Base-by-base conservation (phyloP, 2,888 invertebrate species). In the Rhyacophila evoluta region DNA sequence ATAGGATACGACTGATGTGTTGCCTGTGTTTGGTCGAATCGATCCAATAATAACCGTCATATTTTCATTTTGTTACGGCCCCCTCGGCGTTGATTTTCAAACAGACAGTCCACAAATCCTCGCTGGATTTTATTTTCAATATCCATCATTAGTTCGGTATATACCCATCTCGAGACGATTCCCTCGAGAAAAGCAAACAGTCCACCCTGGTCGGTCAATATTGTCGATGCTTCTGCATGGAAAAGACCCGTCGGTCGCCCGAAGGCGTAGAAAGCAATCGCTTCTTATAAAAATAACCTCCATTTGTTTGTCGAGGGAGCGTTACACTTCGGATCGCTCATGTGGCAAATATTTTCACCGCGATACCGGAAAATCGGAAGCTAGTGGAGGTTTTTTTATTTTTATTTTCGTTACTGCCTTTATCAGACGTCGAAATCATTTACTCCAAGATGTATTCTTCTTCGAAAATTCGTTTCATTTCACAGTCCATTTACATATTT, bases 181-280 rank as follows among this genome's bases (percentile, higher is more conserved):
- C 19, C 55, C 55, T 55, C 25, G 19, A 19, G 55, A 55, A 55
- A 55, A 55, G 55, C 55, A 55, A 55, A 33, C 69, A 29, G 41
- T 15, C 70, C 25, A 55, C 72, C 71, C 72, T 33, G 25, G 55
- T 72, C 70, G 73, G 81, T 81, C 78, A 79, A 79, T 75, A 78
- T 76, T 55, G 78, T 73, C 75, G 36, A 41, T 29, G 75, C 33
- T 41, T 71, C 67, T 68, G 29, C 72, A 69, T 55, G 71, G 25
- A 33, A 68, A 70, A 80, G 77, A 73, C 70, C 39, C 71, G 41
- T 36, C 33, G 29, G 39, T 15, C 15, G 76, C 81, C 81, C 33
- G 71, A 72, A 71, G 81, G 76, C 39, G 71, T 27, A 69, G 71
- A 72, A 78, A 79, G 28, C 81, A 79, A 81, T 81, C 78, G 77